Evolutionary conservation across 2,113 vertebrate species (phyloP).

Genomic region (Cephalopterus ornatus): DNA sequence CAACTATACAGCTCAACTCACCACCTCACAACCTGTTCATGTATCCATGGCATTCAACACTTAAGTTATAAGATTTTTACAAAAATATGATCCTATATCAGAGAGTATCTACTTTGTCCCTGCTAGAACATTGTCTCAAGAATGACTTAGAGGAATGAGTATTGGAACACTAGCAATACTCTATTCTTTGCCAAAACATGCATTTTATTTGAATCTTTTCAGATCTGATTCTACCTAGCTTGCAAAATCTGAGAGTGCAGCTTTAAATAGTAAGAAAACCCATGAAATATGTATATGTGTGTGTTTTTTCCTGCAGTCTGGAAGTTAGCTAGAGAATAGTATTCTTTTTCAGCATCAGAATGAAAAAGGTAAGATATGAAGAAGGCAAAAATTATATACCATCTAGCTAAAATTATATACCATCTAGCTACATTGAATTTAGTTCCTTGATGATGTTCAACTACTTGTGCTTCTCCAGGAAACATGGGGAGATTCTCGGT

Average conservation of each 20-base stretch:
- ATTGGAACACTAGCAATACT: not conserved
- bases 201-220: not conserved
- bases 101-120: not conserved
- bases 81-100: not conserved
- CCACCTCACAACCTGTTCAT: not conserved
- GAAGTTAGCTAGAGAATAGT: not conserved
- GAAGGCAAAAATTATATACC: not conserved
- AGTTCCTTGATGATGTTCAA: not conserved
- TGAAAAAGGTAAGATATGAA: not conserved
- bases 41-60: not conserved
- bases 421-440: not conserved
- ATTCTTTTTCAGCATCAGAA: not conserved
- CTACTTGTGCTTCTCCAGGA: not conserved
- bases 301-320: not conserved
- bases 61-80: not conserved
- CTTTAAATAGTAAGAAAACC: not conserved
- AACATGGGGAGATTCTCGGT: not conserved
- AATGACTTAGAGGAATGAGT: not conserved
- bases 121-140: not conserved
- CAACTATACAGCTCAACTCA: not conserved
- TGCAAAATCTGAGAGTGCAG: not conserved
- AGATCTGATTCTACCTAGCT: not conserved
- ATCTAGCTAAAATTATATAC: not conserved
- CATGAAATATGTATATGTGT: not conserved
- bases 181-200: fast-evolving